Conservation (phyloP, 2,888 invertebrate genomes). For the Dasypogon diadema region DNA sequence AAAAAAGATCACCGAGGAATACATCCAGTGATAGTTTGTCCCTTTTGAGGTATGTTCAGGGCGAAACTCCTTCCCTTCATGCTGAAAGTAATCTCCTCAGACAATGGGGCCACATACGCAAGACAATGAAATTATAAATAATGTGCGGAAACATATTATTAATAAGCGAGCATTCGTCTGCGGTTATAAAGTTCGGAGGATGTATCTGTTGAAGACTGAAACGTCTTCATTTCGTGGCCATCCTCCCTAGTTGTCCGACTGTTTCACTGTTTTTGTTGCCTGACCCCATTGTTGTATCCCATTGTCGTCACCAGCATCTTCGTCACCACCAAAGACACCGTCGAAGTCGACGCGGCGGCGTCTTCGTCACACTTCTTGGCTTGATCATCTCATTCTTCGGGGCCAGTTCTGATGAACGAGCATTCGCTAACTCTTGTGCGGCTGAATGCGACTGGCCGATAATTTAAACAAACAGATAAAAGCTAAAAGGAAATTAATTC, state of each 20-base stretch:
- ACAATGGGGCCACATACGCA: slow-evolving; percentile 23
- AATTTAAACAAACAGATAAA: slow-evolving; percentile 56
- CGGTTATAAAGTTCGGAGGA: neutral
- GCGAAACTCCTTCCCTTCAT: neutral
- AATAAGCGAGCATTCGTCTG: slow-evolving; percentile 44
- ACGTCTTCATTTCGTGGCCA: slow-evolving; percentile 34
- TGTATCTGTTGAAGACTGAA: neutral
- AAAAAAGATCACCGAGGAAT: neutral
- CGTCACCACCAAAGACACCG: slow-evolving; percentile 23
- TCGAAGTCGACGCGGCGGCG: neutral
- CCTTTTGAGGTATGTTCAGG: neutral
- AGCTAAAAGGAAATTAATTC: slow-evolving; percentile 55
- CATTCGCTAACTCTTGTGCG: neutral
- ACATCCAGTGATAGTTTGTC: neutral
- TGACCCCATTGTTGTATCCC: slow-evolving; percentile 33
- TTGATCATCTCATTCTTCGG: slow-evolving; percentile 4
- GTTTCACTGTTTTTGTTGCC: neutral
- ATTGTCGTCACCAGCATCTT: slow-evolving; percentile 38
- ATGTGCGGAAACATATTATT: slow-evolving; percentile 46
- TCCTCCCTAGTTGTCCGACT: neutral
- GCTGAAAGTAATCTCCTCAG: slow-evolving; percentile 16
- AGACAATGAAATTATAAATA: slow-evolving; percentile 49
- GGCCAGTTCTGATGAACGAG: neutral
- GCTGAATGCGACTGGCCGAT: slow-evolving; percentile 26
- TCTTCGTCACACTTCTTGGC: slow-evolving; percentile 12